Evolutionary conservation across 2,797 vertebrate genomes (phyloP), one percentile per base, ranked within the genome.

Genomic region (Etheostoma perlongum): DNA sequence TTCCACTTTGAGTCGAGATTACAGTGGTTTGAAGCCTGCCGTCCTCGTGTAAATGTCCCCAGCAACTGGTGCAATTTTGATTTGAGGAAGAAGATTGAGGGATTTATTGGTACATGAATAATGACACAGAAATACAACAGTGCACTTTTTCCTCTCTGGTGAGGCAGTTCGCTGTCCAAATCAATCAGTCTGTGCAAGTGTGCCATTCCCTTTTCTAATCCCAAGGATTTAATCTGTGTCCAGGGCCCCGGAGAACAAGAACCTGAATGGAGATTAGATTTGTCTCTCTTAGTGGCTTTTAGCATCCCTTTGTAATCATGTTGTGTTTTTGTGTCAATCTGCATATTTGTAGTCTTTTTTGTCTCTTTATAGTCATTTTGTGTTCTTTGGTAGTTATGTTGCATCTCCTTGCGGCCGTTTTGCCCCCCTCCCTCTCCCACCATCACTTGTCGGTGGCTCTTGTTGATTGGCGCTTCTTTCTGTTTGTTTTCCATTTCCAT

Each of bases 21-120:
- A 94, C 59, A 79, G 83, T 79, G 53, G 78, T 89, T 86, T 82
- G 81, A 89, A 81, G 85, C 70, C 79, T 2, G 63, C 65, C 2
- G 77, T 77, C 66, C 79, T 84, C 73, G 36, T 82, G 81, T 57
- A 72, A 66, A 75, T 78, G 83, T 90, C 81, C 89, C 69, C 72
- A 25, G 82, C 84, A 81, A 91, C 87, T 79, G 76, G 84, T 88
- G 78, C 83, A 85, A 79, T 93, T 91, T 90, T 91, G 89, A 92
- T 93, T 91, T 85, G 86, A 83, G 74, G 72, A 65, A 36, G 36
- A 81, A 90, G 89, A 92, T 90, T 90, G 88, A 88, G 52, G 89
- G 90, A 92, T 92, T 93, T 92, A 89, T 85, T 30, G 51, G 75
- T 79, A 79, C 82, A 76, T 76, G 82, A 81, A 59, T 86, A 91